phyloP scores from a whole-genome alignment of 1,140 invertebrate genomes.

The Ridgeia piscesae region DNA sequence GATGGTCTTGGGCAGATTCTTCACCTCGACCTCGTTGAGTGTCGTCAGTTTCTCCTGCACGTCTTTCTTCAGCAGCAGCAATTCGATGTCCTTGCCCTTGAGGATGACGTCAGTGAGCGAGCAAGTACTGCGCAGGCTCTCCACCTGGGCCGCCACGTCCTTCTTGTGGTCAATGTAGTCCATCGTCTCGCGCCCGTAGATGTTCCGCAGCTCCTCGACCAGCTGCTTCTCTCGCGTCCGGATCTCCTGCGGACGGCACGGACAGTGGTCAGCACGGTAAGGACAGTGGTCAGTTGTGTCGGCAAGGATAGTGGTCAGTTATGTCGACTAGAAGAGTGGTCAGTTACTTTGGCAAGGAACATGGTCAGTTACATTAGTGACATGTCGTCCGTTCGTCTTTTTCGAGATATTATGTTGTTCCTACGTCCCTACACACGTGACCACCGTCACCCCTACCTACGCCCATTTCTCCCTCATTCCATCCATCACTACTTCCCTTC shows the following conservation, averaged over 20 bases:
- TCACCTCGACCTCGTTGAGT: conserved; percentile 48
- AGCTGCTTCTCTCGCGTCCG: conserved; percentile 52
- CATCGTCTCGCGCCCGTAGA: conserved; percentile 56
- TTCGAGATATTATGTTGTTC: too few species aligned
- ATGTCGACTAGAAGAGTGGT: too few species aligned
- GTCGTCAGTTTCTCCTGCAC: conserved; percentile 56
- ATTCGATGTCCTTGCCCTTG: conserved; percentile 59
- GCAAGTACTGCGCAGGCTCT: conserved; percentile 57
- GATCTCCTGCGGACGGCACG: conserved; percentile 42
- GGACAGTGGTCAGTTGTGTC: too few species aligned
- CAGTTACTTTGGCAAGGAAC: too few species aligned
- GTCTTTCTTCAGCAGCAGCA: conserved; percentile 58
- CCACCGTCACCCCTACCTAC: too few species aligned
- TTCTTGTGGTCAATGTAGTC: conserved; percentile 49
- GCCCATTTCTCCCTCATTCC: too few species aligned
- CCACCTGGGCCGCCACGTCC: conserved; percentile 54
- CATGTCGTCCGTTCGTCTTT: too few species aligned
- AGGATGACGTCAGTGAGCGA: conserved; percentile 56
- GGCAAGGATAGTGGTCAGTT: too few species aligned
- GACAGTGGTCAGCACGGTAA: too few species aligned
- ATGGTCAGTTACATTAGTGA: too few species aligned
- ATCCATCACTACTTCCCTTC: too few species aligned
- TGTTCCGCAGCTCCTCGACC: conserved; percentile 54
- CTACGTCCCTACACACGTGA: too few species aligned
- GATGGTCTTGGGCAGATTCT: conserved; percentile 49